Evolutionary conservation across 2,888 invertebrate genomes (phyloP), one percentile per base, ranked within the genome.

Genomic region (Epinotia ramella): DNA sequence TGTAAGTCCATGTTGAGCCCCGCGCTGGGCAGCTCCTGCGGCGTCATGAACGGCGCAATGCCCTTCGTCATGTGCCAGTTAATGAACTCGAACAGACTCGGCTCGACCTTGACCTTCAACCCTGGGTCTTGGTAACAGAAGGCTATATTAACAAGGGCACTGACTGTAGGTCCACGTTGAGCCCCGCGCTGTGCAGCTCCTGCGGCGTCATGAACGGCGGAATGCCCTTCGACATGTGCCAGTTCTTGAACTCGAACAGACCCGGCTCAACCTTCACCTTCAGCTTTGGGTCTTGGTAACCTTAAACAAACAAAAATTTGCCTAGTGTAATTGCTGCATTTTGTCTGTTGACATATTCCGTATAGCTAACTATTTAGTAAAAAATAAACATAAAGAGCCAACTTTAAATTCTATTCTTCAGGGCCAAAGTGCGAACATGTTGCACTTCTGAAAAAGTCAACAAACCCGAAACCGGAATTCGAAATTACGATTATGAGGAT

Each of bases 51-150:
- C 24, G 96, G 95, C 3, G 97, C 98, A 83, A 93, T n/a, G 0
- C 96, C 96, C 76, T 97, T 97, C 0, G 96, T 95, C 88, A 82
- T n/a, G 78, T 98, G 98, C 99, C 99, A 99, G 49, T 96, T 96
- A 85, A 98, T 95, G 97, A 97, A 99, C 90, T 99, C 99, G 90
- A 99, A 99, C 59, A 99, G 91, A 0, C 98, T 98, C 0, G 98
- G 98, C 86, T 99, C 99, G 18, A 99, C 95, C 82, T 95, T 95
- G 40, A 98, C 96, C 80, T 96, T 95, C 49, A 97, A 88, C 5
- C 96, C 93, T 0, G 95, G 93, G 40, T 92, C 84, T 80, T 95
- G 92, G 2, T 96, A 83, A 44, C 96, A n/a, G 24, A 24, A 24
- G 2, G 24, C 24, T 24, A 24, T 24, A n/a, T n/a, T n/a, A 28